These are phyloP conservation scores for Drosophila heteroneura DNA, from an alignment of 2,888 invertebrate genomes.

Conservation along the genomic window DNA sequence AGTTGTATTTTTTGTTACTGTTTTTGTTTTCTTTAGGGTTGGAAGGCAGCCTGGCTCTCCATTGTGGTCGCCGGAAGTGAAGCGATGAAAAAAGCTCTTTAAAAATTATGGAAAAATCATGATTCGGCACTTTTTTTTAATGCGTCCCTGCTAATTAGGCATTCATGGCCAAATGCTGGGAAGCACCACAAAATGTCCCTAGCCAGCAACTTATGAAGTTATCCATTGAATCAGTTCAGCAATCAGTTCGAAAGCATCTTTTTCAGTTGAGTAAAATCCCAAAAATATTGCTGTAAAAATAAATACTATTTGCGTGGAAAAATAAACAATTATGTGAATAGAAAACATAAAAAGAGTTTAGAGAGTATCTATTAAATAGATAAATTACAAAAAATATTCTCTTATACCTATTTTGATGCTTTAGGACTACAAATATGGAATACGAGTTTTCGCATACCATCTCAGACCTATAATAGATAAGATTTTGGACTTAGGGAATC, in stretches of 20 bases:
- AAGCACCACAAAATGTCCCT: constrained; percentile 14
- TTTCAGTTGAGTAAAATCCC: background rate
- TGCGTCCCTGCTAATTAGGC: constrained; percentile 60
- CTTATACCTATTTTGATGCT: background rate
- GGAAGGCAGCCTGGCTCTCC: constrained; percentile 23
- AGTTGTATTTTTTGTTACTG: background rate
- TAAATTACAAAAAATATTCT: background rate
- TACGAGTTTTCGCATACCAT: background rate
- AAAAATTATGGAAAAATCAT: constrained; percentile 73
- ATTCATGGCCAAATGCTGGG: constrained; percentile 53
- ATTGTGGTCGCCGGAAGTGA: constrained; percentile 46
- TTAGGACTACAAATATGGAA: background rate
- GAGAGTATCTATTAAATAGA: background rate
- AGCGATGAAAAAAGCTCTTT: constrained; percentile 50
- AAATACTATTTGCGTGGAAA: background rate
- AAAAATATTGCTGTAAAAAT: background rate
- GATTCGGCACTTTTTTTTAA: constrained; percentile 67
- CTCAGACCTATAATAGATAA: background rate
- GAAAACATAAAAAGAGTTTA: background rate
- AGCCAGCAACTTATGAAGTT: background rate
- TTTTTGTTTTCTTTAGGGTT: constrained; percentile 42
- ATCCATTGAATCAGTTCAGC: background rate
- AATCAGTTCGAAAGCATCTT: constrained; percentile 5
- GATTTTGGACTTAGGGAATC: background rate
- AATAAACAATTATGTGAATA: background rate